Conservation (phyloP, 2,797 vertebrate genomes). For the Furcifer pardalis region DNA sequence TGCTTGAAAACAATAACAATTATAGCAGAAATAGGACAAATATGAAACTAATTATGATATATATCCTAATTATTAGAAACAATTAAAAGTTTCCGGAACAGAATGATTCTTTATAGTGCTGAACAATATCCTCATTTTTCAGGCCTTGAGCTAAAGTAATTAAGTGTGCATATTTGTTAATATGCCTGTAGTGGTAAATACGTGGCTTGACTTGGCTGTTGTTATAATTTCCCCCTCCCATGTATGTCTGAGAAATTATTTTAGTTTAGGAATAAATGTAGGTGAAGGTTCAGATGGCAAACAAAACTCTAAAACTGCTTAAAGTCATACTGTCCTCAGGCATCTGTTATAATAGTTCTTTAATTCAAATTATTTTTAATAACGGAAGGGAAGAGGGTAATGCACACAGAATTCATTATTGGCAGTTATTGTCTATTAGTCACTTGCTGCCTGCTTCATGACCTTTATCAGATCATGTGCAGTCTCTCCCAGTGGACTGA, state of each 20-base stretch:
- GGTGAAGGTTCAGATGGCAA: not conserved
- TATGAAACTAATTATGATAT: slow-evolving; percentile 15
- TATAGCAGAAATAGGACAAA: not conserved
- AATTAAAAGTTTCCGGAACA: not conserved
- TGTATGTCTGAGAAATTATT: slow-evolving; percentile 6
- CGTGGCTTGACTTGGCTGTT: slow-evolving; percentile 1
- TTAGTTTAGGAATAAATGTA: slow-evolving; percentile 25
- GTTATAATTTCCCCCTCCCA: slow-evolving; percentile 9
- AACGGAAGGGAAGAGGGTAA: not conserved
- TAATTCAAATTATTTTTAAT: slow-evolving; percentile 14
- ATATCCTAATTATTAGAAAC: not conserved
- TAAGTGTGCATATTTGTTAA: slow-evolving; percentile 29
- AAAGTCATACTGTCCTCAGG: slow-evolving; percentile 4
- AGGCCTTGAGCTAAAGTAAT: not conserved
- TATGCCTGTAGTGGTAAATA: slow-evolving; percentile 18
- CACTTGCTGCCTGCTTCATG: not conserved
- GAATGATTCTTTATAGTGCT: not conserved
- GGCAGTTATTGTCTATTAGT: not conserved
- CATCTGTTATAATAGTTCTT: not conserved
- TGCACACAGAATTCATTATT: not conserved
- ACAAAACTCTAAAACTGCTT: not conserved
- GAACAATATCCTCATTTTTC: slow-evolving; percentile 16
- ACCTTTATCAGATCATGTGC: not conserved
- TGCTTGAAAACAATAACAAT: not conserved
- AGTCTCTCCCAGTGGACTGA: not conserved